Percentiles rank a stretch among this genome's conserved stretches.
phyloP scores from a whole-genome alignment of 2,797 vertebrate species.

The Acipenser transmontanus region DNA sequence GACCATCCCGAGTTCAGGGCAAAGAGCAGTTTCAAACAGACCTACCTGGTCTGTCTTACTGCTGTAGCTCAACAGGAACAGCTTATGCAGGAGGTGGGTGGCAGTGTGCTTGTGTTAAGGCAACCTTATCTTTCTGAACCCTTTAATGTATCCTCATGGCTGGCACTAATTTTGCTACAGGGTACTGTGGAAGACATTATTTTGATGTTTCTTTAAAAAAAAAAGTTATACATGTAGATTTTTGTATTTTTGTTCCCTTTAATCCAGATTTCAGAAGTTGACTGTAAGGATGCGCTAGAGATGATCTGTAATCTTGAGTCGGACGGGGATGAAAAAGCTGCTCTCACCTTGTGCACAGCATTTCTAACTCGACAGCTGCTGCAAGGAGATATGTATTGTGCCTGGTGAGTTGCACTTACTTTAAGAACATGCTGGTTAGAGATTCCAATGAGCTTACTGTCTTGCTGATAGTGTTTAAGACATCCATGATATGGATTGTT shows the following conservation, averaged over 20 bases:
- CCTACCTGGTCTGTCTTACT: constrained; percentile 88
- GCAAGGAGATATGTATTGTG: constrained; percentile 88
- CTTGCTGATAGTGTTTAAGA: no score
- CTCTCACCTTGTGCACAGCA: constrained; percentile 84
- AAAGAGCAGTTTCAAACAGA: constrained; percentile 84
- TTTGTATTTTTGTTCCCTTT: constrained; percentile 23
- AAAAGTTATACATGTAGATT: no score
- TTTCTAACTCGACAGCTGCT: constrained; percentile 90
- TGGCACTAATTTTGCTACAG: no score
- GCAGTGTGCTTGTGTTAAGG: background rate
- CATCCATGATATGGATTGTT: no score
- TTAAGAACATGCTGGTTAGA: background rate
- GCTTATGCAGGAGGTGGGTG: constrained; percentile 85
- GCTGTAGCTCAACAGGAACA: constrained; percentile 75
- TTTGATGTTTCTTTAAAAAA: no score
- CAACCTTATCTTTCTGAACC: no score
- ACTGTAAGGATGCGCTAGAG: constrained; percentile 89
- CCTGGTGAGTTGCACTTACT: constrained; percentile 72
- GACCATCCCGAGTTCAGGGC: constrained; percentile 69
- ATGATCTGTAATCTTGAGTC: constrained; percentile 98
- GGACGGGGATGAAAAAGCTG: constrained; percentile 84
- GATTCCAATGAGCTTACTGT: no score
- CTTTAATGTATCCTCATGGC: no score
- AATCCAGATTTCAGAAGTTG: constrained; percentile 82
- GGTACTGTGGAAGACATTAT: no score